Conservation (phyloP, 2,113 vertebrate species). For the Diadophis punctatus region DNA sequence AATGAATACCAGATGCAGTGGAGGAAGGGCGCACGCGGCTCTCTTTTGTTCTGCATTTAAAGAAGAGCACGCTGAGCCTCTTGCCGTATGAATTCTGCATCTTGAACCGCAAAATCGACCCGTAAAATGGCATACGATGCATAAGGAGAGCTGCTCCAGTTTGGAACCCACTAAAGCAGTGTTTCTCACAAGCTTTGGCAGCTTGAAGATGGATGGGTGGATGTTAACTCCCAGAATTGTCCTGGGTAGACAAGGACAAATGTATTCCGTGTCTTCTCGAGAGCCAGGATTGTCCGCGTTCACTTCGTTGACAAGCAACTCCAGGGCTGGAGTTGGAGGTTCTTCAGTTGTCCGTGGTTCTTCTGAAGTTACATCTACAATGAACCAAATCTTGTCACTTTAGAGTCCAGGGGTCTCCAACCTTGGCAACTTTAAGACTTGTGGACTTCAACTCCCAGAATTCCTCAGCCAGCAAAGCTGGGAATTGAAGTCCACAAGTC, state of each 20-base stretch:
- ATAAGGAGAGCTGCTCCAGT: background rate
- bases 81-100: background rate
- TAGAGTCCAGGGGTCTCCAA: no score
- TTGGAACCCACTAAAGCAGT: background rate
- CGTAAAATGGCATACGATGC: background rate
- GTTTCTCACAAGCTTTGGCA: background rate
- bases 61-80: background rate
- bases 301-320: conserved; percentile 67
- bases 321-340: background rate
- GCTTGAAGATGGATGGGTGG: background rate
- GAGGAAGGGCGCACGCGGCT: background rate
- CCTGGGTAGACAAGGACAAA: conserved; percentile 78
- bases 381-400: conserved; percentile 2
- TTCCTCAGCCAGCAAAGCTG: no score
- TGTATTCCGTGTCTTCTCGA: conserved; percentile 74
- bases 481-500: no score
- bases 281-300: conserved; percentile 71
- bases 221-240: background rate
- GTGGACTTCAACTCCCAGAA: no score
- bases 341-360: background rate
- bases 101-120: background rate
- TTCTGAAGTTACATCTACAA: conserved; percentile 12
- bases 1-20: conserved; percentile 13
- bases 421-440: no score
- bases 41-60: accelerated